Evolutionary conservation across 2,113 vertebrate species (phyloP).

Genomic region (Solea senegalensis): DNA sequence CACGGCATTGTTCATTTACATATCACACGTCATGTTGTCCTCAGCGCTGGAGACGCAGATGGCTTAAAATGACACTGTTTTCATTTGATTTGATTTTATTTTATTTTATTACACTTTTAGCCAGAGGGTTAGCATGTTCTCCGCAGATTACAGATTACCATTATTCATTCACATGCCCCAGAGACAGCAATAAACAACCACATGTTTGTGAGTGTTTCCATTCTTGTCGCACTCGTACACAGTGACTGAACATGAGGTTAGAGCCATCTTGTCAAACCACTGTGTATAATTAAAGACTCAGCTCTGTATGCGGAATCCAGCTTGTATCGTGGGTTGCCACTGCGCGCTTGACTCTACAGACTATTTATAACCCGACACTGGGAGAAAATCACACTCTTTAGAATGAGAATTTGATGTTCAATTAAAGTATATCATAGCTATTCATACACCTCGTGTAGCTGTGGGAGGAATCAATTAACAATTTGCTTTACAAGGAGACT

Average conservation of each 20-base stretch:
- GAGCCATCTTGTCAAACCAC: conserved; percentile 51
- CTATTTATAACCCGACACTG: conserved; percentile 68
- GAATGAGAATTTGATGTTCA: conserved; percentile 60
- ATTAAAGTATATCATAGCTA: conserved; percentile 40
- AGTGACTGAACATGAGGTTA: conserved; percentile 44
- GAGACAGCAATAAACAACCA: conserved; percentile 45
- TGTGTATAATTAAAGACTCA: conserved; percentile 69
- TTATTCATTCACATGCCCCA: conserved; percentile 52
- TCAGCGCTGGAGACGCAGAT: conserved; percentile 18
- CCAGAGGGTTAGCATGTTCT: conserved; percentile 49
- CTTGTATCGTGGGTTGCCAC: conserved; percentile 52
- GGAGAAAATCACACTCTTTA: conserved; percentile 53
- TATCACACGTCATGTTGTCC: conserved; percentile 3
- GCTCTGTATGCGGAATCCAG: conserved; percentile 59
- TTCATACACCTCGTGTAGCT: conserved; percentile 38
- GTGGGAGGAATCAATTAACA: conserved; percentile 61
- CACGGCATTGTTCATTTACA: conserved; percentile 33
- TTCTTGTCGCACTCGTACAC: conserved; percentile 39
- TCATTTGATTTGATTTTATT: not conserved
- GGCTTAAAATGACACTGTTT: conserved; percentile 29
- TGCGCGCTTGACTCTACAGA: conserved; percentile 48
- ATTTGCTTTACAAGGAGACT: conserved; percentile 36
- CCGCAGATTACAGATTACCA: conserved; percentile 62
- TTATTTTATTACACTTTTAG: conserved; percentile 6
- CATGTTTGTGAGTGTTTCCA: conserved; percentile 50